Conservation (phyloP, 2,797 vertebrate species). For the Pseudochaenichthys georgianus region DNA sequence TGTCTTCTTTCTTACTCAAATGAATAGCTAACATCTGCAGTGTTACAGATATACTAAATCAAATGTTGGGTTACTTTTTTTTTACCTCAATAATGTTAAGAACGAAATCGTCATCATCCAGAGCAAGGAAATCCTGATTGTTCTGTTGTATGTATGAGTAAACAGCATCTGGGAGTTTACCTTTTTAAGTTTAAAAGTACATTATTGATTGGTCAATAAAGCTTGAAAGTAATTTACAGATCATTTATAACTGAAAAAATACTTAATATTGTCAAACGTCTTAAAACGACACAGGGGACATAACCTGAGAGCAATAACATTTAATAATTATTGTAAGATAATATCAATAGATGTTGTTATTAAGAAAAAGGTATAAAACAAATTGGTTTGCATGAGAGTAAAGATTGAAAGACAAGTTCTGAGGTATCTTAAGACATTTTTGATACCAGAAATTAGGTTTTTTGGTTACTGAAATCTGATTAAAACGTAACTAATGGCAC, state of each 20-base stretch:
- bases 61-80: not conserved
- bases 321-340: too few species aligned
- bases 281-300: not conserved
- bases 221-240: not conserved
- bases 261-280: not conserved
- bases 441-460: not conserved
- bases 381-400: not conserved
- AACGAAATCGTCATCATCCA: too few species aligned
- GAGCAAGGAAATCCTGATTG: not conserved
- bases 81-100: too few species aligned
- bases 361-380: not conserved
- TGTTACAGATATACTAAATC: not conserved
- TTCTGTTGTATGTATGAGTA: too few species aligned
- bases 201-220: not conserved
- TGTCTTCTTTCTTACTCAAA: not conserved
- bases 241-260: not conserved
- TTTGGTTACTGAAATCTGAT: not conserved
- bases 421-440: not conserved
- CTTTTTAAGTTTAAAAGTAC: not conserved
- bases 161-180: not conserved
- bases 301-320: too few species aligned
- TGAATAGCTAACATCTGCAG: not conserved
- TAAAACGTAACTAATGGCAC: not conserved
- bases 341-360: too few species aligned
- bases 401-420: too few species aligned